These are phyloP conservation scores for Bungarus multicinctus DNA, from an alignment of 2,113 vertebrate species.

Conservation along the genomic window DNA sequence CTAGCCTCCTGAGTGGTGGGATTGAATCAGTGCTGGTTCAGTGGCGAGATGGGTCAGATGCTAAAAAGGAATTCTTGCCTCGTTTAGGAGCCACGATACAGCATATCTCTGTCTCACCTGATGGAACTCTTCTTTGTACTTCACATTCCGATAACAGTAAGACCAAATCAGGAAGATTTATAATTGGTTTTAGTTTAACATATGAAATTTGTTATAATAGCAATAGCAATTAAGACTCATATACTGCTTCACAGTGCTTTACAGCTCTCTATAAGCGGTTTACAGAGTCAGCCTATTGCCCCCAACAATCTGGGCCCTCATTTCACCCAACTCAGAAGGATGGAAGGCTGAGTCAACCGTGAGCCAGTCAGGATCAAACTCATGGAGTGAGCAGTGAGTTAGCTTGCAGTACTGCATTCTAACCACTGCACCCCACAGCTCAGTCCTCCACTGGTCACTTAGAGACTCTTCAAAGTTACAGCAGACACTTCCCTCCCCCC, in stretches of 20 bases:
- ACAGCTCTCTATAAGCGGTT: too few species aligned
- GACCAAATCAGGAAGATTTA: constrained; percentile 23
- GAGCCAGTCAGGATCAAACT: too few species aligned
- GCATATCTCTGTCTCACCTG: constrained; percentile 79
- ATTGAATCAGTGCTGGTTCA: constrained; percentile 89
- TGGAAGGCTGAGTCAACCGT: too few species aligned
- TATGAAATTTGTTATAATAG: neutral
- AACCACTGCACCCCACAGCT: too few species aligned
- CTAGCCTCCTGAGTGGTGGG: constrained; percentile 87
- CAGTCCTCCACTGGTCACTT: neutral
- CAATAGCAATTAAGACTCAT: too few species aligned
- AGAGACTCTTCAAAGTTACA: neutral
- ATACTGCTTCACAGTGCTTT: too few species aligned
- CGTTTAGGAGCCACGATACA: constrained; percentile 87
- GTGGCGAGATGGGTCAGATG: constrained; percentile 79
- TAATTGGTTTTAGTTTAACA: neutral
- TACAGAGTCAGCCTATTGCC: too few species aligned
- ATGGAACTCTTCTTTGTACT: constrained; percentile 82
- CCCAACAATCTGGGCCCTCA: too few species aligned
- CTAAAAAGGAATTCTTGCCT: constrained; percentile 85
- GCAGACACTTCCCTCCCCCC: neutral
- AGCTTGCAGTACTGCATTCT: too few species aligned
- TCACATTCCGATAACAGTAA: constrained; percentile 94
- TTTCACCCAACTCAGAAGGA: too few species aligned
- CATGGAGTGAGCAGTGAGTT: too few species aligned